phyloP scores from a whole-genome alignment of 92 coral and sea anemone genomes.

The Bergia sp. region DNA sequence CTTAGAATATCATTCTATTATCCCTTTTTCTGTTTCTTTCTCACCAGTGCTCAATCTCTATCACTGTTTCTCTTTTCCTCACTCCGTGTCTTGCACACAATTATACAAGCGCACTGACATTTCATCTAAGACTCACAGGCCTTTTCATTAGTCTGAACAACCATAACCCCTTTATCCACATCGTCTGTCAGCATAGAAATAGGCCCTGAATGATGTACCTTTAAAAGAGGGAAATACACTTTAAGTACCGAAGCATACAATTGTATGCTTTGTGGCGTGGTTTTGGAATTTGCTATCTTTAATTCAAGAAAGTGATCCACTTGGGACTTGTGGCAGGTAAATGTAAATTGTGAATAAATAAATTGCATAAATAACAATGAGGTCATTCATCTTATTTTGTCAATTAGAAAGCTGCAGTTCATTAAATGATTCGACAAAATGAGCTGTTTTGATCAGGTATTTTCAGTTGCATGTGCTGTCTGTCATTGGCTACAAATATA shows the following conservation, averaged over 20 bases:
- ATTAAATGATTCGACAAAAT: not conserved
- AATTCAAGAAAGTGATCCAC: not conserved
- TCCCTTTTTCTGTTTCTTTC: no score
- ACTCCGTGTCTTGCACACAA: no score
- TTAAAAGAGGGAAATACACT: not conserved
- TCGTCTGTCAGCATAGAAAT: not conserved
- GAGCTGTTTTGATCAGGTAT: not conserved
- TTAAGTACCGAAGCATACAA: not conserved
- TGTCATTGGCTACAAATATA: not conserved
- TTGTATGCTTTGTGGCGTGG: not conserved
- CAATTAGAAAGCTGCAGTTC: not conserved
- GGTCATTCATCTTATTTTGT: not conserved
- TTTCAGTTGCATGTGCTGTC: not conserved
- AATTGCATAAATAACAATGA: not conserved
- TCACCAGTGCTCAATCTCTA: not conserved
- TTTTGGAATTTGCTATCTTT: not conserved
- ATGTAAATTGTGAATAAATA: not conserved
- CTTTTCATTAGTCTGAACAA: no score
- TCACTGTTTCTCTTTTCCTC: not conserved
- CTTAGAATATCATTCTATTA: not conserved
- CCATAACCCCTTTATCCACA: no score
- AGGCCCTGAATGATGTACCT: not conserved
- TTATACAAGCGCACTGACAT: no score
- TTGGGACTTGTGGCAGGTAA: not conserved
- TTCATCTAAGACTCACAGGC: no score